These are phyloP conservation scores for Aleiodes leptofemur DNA, from an alignment of 2,888 invertebrate species.

Conservation along the genomic window DNA sequence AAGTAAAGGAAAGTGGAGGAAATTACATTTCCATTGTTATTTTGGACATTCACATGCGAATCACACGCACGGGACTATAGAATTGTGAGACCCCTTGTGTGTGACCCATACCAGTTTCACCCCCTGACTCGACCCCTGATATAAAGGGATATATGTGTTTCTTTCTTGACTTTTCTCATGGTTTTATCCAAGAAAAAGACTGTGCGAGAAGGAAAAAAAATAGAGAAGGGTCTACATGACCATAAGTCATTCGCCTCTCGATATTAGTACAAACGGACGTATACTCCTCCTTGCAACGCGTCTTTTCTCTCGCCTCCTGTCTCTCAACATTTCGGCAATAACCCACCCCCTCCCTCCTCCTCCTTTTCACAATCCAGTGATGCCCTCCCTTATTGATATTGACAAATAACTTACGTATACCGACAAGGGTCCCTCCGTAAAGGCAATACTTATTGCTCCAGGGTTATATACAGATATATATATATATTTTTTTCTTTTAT, in stretches of 20 bases:
- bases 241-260: slow-evolving; percentile 70
- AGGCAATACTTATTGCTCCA: slow-evolving; percentile 34
- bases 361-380: slow-evolving; percentile 36
- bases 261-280: slow-evolving; percentile 66
- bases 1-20: slow-evolving; percentile 51
- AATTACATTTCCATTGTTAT: slow-evolving; percentile 72
- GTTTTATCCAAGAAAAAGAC: slow-evolving; percentile 35
- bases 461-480: not conserved
- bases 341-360: slow-evolving; percentile 39
- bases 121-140: slow-evolving; percentile 31
- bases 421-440: slow-evolving; percentile 39
- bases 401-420: slow-evolving; percentile 48
- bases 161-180: slow-evolving; percentile 31
- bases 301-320: slow-evolving; percentile 31
- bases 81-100: slow-evolving; percentile 42
- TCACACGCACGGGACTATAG: slow-evolving; percentile 59
- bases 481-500: slow-evolving; percentile 12
- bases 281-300: slow-evolving; percentile 47
- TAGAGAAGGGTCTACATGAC: slow-evolving; percentile 46
- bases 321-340: slow-evolving; percentile 29
- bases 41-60: slow-evolving; percentile 66
- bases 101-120: slow-evolving; percentile 42
- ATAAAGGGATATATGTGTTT: slow-evolving; percentile 11
- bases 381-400: slow-evolving; percentile 63
- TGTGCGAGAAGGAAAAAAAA: slow-evolving; percentile 38